A percentile compares a stretch with the other conserved stretches of the same genome.
These are phyloP conservation scores for Poeciliopsis infans DNA, from an alignment of 2,797 vertebrate genomes.

Conservation along the genomic window DNA sequence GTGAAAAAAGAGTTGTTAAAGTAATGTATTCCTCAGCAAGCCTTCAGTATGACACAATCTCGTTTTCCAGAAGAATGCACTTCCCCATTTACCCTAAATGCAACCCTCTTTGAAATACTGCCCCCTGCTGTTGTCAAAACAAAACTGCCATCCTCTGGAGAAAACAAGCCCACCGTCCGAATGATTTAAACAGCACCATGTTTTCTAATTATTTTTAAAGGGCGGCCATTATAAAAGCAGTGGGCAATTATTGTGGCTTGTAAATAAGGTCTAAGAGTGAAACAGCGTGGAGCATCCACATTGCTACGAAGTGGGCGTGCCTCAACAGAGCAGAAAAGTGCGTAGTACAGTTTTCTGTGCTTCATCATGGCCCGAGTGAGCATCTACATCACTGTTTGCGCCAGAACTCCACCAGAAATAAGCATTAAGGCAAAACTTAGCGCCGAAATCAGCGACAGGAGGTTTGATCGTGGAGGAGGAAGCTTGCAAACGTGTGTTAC, in stretches of 20 bases:
- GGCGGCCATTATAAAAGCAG: not conserved
- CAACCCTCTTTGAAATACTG: constrained; percentile 41
- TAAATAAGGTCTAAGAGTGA: not conserved
- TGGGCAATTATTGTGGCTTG: not conserved
- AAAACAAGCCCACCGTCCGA: constrained; percentile 23
- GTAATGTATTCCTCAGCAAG: not conserved
- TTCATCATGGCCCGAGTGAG: constrained; percentile 43
- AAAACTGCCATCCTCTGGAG: constrained; percentile 50
- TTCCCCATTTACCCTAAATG: constrained; percentile 31
- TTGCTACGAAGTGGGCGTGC: constrained; percentile 82
- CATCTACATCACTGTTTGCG: constrained; percentile 14
- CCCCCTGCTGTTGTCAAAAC: constrained; percentile 73
- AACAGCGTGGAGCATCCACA: constrained; percentile 47
- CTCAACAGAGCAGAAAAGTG: constrained; percentile 81
- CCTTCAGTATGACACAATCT: not conserved
- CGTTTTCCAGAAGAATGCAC: constrained; percentile 14
- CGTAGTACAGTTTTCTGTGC: constrained; percentile 78
- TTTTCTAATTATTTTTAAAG: not conserved
- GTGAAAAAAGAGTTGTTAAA: not conserved
- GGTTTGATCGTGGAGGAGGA: not conserved
- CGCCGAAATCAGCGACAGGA: not conserved
- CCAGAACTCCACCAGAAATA: constrained; percentile 14
- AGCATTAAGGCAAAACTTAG: constrained; percentile 12
- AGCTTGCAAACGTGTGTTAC: constrained; percentile 46
- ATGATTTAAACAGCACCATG: constrained; percentile 38